Percentiles rank a stretch among this genome's conserved stretches.
Evolutionary conservation across 2,113 vertebrate genomes (phyloP).

Genomic region (Misgurnus mizolepis): DNA sequence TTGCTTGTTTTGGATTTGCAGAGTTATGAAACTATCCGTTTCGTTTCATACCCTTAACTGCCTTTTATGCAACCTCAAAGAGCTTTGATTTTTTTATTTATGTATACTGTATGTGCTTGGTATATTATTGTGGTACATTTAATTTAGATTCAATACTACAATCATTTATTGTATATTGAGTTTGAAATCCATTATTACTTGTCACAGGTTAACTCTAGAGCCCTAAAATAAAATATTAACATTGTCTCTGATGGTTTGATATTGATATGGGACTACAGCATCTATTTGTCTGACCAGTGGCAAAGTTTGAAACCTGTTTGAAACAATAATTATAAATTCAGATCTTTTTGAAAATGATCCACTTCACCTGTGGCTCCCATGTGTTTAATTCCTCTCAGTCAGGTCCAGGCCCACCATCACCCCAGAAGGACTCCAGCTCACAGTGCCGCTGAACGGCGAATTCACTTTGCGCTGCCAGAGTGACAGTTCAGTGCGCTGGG

Average conservation of each 20-base stretch:
- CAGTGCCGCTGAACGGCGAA: conserved; percentile 60
- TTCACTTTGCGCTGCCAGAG: conserved; percentile 70
- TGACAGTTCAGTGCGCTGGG: conserved; percentile 67
- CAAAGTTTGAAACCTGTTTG: too few species aligned
- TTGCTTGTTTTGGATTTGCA: neutral
- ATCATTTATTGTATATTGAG: too few species aligned
- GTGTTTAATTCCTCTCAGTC: conserved; percentile 55
- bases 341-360: neutral
- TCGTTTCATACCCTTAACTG: neutral
- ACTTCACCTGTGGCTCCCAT: neutral
- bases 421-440: conserved; percentile 59
- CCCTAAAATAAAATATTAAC: too few species aligned
- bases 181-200: too few species aligned
- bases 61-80: conserved; percentile 4
- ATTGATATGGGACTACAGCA: too few species aligned
- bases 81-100: neutral
- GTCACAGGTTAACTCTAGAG: too few species aligned
- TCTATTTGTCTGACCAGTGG: too few species aligned
- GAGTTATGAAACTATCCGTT: neutral
- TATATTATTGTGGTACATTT: neutral
- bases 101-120: neutral
- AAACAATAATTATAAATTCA: too few species aligned
- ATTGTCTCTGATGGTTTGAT: too few species aligned
- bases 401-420: conserved; percentile 66
- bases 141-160: neutral